Evolutionary conservation across 2,888 invertebrate genomes (phyloP).

Genomic region (Heteromurus nitidus): DNA sequence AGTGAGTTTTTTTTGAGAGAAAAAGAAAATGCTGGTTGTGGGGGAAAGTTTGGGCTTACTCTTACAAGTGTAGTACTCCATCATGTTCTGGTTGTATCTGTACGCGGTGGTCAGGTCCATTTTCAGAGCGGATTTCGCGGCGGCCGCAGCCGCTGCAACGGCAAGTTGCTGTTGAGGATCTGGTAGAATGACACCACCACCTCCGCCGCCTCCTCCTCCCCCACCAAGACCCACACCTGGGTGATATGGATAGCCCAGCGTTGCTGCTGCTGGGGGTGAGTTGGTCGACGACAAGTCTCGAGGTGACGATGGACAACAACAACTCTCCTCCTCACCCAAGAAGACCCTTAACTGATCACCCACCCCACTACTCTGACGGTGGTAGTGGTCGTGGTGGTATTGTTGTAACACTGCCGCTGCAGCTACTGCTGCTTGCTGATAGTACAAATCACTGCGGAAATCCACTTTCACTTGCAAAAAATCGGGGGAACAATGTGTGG

Average conservation of each 20-base stretch:
- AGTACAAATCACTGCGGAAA: constrained; percentile 63
- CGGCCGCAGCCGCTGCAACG: constrained; percentile 59
- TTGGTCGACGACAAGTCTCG: not conserved
- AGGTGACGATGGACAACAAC: too few relatives aligned
- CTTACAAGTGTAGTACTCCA: constrained; percentile 99
- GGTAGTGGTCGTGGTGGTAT: constrained; percentile 36
- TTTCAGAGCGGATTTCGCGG: constrained; percentile 52
- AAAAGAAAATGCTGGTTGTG: too few relatives aligned
- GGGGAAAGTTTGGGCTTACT: constrained; percentile 69
- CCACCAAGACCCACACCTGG: constrained; percentile 48
- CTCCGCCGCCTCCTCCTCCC: constrained; percentile 51
- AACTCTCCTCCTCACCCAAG: too few relatives aligned
- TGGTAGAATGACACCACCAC: constrained; percentile 1
- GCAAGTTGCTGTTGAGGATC: constrained; percentile 56
- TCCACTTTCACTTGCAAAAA: constrained; percentile 64
- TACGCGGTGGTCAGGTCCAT: constrained; percentile 96
- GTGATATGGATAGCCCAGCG: constrained; percentile 61
- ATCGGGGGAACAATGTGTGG: too few relatives aligned
- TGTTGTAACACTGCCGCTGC: constrained; percentile 62
- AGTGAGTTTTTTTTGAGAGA: too few relatives aligned
- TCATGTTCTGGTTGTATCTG: constrained; percentile 97
- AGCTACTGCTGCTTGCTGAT: constrained; percentile 61
- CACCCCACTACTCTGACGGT: not conserved
- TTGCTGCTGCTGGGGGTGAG: constrained; percentile 35
- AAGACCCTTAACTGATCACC: too few relatives aligned